Evolutionary conservation across 2,888 invertebrate species (phyloP), one percentile per base, ranked within the genome.

Genomic region (Dolichomitus sp.): DNA sequence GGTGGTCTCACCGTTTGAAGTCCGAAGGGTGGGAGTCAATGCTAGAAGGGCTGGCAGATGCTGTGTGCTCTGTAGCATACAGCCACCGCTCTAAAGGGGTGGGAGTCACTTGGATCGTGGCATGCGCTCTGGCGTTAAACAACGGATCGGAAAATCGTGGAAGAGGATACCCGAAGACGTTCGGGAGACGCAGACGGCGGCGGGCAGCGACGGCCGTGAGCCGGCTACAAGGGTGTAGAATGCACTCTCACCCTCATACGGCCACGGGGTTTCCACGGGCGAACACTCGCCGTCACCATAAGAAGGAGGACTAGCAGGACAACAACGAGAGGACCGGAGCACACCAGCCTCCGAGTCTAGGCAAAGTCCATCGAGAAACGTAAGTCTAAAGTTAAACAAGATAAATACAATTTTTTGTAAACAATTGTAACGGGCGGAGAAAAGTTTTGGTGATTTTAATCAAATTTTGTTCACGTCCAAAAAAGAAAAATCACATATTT

Each of bases 151-250:
- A 87, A 87, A 90, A 90, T 91, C 90, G 89, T 75, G 86, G 90
- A 89, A 87, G 89, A 89, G 90, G 89, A 87, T 85, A 86, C 68
- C 87, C 88, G 89, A 92, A 90, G 90, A 91, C 89, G 89, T 87
- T 88, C 87, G 87, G 84, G 88, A 88, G 90, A 89, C 90, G 91
- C 89, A 89, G 90, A 90, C 90, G 87, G 87, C 90, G 87, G 87
- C 85, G 87, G 90, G 88, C 89, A 91, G 88, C 91, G 91, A 89
- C 90, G 91, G 91, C 91, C 89, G 85, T 87, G 89, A 87, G 92
- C 89, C 91, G 91, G 87, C 88, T 87, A 86, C 91, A 85, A 88
- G 90, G 90, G 85, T 84, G 84, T 75, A 85, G 84, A 83, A 83
- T 80, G 84, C 90, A 87, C 87, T 88, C 85, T 86, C 89, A 87